Conservation (phyloP, 2,113 vertebrate species). For the Xenotilapia longispinis region DNA sequence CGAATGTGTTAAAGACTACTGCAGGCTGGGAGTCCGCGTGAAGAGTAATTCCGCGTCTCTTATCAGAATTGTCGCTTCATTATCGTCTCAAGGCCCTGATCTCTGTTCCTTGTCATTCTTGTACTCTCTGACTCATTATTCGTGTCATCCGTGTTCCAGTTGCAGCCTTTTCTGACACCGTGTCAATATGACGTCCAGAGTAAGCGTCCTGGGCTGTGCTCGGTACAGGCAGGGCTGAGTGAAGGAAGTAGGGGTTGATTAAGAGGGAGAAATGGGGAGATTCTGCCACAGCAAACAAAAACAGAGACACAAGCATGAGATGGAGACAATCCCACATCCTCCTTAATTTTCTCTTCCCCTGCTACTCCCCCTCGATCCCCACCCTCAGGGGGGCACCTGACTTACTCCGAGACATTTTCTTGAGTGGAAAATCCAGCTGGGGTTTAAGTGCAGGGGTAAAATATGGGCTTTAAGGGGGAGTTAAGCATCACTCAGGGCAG, state of each 20-base stretch:
- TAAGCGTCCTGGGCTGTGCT: background rate
- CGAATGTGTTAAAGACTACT: background rate
- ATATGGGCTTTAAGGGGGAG: conserved; percentile 46
- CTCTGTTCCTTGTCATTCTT: conserved; percentile 18
- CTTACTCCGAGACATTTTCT: conserved; percentile 39
- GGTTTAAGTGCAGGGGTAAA: conserved; percentile 49
- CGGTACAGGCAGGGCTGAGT: background rate
- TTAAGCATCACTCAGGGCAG: conserved; percentile 43
- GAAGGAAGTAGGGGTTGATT: background rate
- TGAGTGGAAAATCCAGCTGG: conserved; percentile 48
- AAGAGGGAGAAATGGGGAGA: background rate
- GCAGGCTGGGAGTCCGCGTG: background rate
- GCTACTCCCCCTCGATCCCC: background rate
- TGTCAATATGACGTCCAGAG: conserved; percentile 17
- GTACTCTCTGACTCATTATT: conserved; percentile 48
- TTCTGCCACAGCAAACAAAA: conserved; percentile 27
- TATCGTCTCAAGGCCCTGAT: conserved; percentile 16
- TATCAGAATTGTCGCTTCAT: conserved; percentile 22
- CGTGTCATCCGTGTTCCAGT: conserved; percentile 50
- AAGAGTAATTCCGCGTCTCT: background rate
- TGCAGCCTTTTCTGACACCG: conserved; percentile 36
- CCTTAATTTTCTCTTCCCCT: background rate
- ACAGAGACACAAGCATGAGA: conserved; percentile 23
- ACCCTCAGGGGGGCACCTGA: conserved; percentile 48
- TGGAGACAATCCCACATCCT: conserved; percentile 20